These are phyloP conservation scores for Rhingia campestris DNA, from an alignment of 2,888 invertebrate genomes.

Conservation along the genomic window DNA sequence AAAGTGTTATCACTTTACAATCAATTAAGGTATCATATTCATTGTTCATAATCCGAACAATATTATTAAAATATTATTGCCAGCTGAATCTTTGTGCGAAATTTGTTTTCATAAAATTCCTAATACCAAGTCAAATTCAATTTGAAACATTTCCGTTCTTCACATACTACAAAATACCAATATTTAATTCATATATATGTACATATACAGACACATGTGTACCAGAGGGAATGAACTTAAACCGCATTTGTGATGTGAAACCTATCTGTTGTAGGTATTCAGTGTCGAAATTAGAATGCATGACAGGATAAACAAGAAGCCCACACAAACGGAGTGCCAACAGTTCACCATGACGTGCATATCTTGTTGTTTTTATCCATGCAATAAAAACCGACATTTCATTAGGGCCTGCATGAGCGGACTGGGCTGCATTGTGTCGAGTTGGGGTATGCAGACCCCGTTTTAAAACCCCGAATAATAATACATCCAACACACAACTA, in stretches of 20 bases:
- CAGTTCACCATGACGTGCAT: slow-evolving; percentile 52
- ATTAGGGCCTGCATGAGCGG: slow-evolving; percentile 61
- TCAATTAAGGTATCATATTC: no score
- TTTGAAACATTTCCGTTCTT: no score
- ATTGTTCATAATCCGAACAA: no score
- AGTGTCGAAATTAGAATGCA: slow-evolving; percentile 20
- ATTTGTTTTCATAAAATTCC: no score
- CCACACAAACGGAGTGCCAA: slow-evolving; percentile 44
- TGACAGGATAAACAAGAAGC: slow-evolving; percentile 11
- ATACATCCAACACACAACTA: slow-evolving; percentile 11
- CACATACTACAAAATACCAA: no score
- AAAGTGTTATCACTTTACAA: no score
- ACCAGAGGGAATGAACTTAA: not conserved
- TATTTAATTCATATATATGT: no score
- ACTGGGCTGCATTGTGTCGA: not conserved
- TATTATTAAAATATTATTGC: no score
- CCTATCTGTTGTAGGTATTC: slow-evolving; percentile 13
- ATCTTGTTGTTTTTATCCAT: slow-evolving; percentile 52
- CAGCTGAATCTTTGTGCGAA: no score
- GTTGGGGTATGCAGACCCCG: not conserved
- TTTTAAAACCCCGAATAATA: slow-evolving; percentile 42
- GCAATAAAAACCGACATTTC: slow-evolving; percentile 67
- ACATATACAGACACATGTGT: no score
- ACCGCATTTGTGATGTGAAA: slow-evolving; percentile 17
- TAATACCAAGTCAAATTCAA: no score